A percentile compares a stretch with the other conserved stretches of the same genome.
These are phyloP conservation scores for Isichthys henryi DNA, from an alignment of 2,113 vertebrate species.

Conservation along the genomic window DNA sequence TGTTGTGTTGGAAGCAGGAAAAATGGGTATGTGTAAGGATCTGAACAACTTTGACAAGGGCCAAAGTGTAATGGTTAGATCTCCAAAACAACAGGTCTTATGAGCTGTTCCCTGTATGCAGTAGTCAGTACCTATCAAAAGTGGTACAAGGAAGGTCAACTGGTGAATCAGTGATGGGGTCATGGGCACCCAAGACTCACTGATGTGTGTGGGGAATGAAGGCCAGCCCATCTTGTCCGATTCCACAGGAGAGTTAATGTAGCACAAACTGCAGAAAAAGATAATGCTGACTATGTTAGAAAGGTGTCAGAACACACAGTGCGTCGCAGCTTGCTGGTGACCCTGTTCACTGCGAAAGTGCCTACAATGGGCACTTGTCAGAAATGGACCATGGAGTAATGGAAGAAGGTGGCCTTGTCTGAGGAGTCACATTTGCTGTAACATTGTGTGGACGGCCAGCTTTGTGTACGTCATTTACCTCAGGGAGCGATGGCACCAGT, in stretches of 20 bases:
- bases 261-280: background rate
- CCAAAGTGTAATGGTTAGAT: background rate
- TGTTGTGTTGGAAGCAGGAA: background rate
- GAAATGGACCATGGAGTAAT: background rate
- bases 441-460: background rate
- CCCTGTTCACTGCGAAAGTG: background rate
- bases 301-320: background rate
- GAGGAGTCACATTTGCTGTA: background rate
- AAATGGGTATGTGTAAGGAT: background rate
- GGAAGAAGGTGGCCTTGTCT: background rate
- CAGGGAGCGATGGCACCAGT: background rate
- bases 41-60: background rate
- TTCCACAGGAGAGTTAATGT: background rate
- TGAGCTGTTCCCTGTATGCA: background rate
- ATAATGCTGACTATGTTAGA: background rate
- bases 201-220: background rate
- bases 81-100: background rate
- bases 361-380: background rate
- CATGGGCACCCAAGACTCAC: background rate
- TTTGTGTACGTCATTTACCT: background rate
- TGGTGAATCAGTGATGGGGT: background rate
- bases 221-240: background rate
- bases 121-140: background rate
- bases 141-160: background rate
- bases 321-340: background rate